phyloP scores from a whole-genome alignment of 2,113 vertebrate species.

The Triplophysa rosa region DNA sequence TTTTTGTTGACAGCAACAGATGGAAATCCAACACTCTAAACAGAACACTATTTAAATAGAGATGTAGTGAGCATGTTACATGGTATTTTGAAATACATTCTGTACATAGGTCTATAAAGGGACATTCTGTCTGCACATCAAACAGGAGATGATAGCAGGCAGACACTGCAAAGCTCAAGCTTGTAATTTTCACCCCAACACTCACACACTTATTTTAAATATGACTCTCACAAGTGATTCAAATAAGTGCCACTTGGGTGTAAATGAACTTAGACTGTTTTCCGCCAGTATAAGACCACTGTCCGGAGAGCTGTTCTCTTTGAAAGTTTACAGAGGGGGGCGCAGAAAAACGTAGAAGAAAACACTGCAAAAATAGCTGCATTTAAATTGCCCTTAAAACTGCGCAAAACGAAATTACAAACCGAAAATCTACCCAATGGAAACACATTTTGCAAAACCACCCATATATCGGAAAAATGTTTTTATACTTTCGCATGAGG shows the following conservation, averaged over 20 bases:
- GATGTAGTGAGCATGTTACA: too few species aligned
- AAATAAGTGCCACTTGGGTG: slow-evolving; percentile 44
- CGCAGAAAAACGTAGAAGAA: neutral
- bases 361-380: neutral
- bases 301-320: slow-evolving; percentile 51
- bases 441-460: neutral
- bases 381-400: too few species aligned
- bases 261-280: slow-evolving; percentile 42
- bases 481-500: too few species aligned
- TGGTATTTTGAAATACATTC: neutral
- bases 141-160: neutral
- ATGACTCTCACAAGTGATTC: slow-evolving; percentile 40
- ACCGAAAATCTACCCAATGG: too few species aligned
- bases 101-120: neutral
- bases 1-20: slow-evolving; percentile 5
- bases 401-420: too few species aligned
- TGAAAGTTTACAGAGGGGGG: slow-evolving; percentile 30
- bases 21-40: slow-evolving; percentile 10
- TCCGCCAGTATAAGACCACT: neutral
- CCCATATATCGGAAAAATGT: too few species aligned
- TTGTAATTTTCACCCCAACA: slow-evolving; percentile 23
- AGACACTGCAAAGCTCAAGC: slow-evolving; percentile 30
- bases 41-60: too few species aligned
- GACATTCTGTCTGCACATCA: neutral
- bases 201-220: slow-evolving; percentile 21